Percentiles rank a stretch among this genome's conserved stretches.
phyloP scores from a whole-genome alignment of 1,140 invertebrate genomes.

The Brachionus paranguensis region DNA sequence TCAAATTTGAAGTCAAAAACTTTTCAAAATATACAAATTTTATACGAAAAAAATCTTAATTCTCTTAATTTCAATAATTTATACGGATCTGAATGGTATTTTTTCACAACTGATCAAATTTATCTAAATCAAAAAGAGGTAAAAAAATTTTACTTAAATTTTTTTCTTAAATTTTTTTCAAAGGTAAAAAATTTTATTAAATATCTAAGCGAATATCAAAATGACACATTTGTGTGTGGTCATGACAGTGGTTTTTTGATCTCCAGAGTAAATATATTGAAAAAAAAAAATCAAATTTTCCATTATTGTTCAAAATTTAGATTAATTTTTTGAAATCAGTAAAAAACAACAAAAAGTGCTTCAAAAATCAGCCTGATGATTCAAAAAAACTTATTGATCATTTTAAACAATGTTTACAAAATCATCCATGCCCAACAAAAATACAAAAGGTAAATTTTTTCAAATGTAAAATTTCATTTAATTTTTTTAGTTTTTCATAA shows the following conservation, averaged over 20 bases:
- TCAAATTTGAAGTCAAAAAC: not conserved
- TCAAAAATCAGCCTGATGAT: not conserved
- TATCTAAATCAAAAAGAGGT: not conserved
- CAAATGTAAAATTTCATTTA: not conserved
- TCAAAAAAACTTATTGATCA: not conserved
- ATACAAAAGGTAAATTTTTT: not conserved
- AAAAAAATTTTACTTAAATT: not conserved
- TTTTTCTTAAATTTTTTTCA: not conserved
- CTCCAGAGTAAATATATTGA: not conserved
- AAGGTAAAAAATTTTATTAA: not conserved
- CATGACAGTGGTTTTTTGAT: not conserved
- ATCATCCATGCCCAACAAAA: not conserved
- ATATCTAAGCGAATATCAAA: not conserved
- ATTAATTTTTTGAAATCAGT: not conserved
- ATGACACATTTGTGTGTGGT: not conserved
- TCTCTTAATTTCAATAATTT: not conserved
- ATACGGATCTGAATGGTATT: not conserved
- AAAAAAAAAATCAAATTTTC: not conserved
- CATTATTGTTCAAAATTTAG: not conserved
- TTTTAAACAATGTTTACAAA: not conserved
- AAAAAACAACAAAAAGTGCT: not conserved
- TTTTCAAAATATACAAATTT: not conserved
- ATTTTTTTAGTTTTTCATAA: not conserved
- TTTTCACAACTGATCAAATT: not conserved
- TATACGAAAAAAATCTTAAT: not conserved